A percentile compares a stretch with the other conserved stretches of the same genome.
Conservation (phyloP, 2,113 vertebrate species). For the Pomatostomus ruficeps region DNA sequence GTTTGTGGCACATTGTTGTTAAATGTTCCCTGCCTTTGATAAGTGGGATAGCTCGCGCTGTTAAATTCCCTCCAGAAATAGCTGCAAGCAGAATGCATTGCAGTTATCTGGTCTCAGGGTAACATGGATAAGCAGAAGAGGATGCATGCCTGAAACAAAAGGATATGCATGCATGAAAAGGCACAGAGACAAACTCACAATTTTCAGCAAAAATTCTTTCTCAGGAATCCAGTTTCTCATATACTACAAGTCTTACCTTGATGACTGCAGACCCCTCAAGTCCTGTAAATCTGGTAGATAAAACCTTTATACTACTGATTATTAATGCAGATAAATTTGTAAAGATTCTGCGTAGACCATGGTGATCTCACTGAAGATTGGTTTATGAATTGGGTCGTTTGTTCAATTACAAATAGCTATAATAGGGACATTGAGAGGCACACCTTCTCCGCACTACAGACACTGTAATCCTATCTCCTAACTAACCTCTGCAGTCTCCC, state of each 20-base stretch:
- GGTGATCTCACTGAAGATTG: background rate
- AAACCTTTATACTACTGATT: background rate
- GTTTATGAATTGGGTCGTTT: conserved; percentile 1
- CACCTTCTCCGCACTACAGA: conserved; percentile 37
- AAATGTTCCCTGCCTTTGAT: conserved; percentile 1
- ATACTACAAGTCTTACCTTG: background rate
- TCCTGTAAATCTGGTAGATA: background rate
- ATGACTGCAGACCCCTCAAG: background rate
- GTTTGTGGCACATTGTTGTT: background rate
- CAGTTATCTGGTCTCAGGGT: background rate
- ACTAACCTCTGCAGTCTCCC: conserved; percentile 5
- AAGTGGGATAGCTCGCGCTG: background rate
- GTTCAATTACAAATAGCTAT: conserved; percentile 9
- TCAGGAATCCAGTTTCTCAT: background rate
- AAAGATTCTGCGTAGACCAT: background rate
- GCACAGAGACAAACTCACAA: background rate
- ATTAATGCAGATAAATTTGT: background rate
- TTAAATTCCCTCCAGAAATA: conserved; percentile 41
- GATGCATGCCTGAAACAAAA: background rate
- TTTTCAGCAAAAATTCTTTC: background rate
- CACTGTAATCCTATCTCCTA: conserved; percentile 46
- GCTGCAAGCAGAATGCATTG: background rate
- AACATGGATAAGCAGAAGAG: background rate
- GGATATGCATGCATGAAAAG: background rate
- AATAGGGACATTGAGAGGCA: conserved; percentile 28